Evolutionary conservation across 2,797 vertebrate genomes (phyloP).

Genomic region (Sphenopsis melanotis): DNA sequence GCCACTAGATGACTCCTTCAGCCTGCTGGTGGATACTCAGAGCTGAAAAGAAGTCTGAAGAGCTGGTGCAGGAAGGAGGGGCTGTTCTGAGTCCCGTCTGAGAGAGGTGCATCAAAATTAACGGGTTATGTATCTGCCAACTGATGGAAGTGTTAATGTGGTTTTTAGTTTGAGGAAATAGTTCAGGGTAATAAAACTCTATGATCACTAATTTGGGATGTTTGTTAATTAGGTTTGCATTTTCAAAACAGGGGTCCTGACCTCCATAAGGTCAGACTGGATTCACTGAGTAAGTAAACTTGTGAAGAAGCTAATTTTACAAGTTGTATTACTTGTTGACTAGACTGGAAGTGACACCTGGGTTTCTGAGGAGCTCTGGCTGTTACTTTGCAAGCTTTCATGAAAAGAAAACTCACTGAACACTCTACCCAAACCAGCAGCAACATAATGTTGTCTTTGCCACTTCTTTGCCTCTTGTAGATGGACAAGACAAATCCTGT

Average conservation of each 20-base stretch:
- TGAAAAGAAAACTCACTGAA: not conserved
- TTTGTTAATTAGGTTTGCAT: not conserved
- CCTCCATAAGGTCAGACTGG: not conserved
- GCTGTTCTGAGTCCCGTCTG: rapidly evolving
- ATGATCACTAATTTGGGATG: not conserved
- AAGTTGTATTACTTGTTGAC: not conserved
- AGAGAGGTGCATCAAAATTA: not conserved
- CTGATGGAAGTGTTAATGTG: not conserved
- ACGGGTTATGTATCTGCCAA: rapidly evolving
- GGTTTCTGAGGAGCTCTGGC: not conserved
- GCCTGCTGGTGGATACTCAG: not conserved
- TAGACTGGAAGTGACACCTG: not conserved
- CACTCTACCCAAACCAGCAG: not conserved
- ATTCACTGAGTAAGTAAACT: not conserved
- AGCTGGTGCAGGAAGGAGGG: not conserved
- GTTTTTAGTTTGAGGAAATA: not conserved
- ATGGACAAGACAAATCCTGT: not conserved
- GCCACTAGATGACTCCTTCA: constrained; percentile 64
- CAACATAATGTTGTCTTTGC: not conserved
- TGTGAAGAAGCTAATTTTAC: not conserved
- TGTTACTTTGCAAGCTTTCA: not conserved
- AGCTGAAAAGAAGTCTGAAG: not conserved
- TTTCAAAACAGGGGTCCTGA: not conserved
- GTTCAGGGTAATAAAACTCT: not conserved
- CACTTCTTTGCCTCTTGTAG: not conserved